phyloP scores from a whole-genome alignment of 2,797 vertebrate genomes.

The Melanotaenia pygmaea region DNA sequence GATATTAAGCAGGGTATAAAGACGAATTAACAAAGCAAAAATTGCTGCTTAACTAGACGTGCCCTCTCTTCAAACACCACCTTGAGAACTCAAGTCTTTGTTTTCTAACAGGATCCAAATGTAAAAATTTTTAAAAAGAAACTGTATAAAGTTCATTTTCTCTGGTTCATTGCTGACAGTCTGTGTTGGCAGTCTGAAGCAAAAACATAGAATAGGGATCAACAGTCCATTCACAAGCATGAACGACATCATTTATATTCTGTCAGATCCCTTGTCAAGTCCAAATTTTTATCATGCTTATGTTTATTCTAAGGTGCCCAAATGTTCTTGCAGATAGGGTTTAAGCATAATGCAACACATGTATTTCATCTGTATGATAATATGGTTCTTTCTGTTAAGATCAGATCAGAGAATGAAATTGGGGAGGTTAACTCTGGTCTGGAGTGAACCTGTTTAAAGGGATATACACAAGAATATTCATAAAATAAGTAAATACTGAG shows the following conservation, averaged over 20 bases:
- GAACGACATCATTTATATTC: not conserved
- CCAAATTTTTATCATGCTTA: not conserved
- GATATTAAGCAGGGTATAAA: no score
- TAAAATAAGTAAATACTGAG: no score
- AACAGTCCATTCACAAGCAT: constrained; percentile 8
- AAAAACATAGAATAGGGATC: constrained; percentile 18
- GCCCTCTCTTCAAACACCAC: no score
- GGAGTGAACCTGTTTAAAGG: not conserved
- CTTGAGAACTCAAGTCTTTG: not conserved
- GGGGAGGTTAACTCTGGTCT: not conserved
- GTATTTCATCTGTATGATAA: no score
- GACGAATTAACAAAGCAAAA: no score
- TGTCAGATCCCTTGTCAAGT: not conserved
- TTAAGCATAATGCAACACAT: not conserved
- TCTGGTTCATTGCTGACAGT: not conserved
- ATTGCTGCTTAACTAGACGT: no score
- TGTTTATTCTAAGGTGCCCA: not conserved
- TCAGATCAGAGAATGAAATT: not conserved
- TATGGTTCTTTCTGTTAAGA: not conserved
- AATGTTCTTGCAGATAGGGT: not conserved
- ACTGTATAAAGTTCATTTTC: constrained; percentile 13
- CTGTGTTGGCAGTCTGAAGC: not conserved
- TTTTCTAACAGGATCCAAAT: not conserved
- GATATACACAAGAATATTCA: no score
- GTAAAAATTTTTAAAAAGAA: not conserved